Evolutionary conservation across 2,797 vertebrate species (phyloP), one percentile per base, ranked within the genome.

Genomic region (Parambassis ranga): DNA sequence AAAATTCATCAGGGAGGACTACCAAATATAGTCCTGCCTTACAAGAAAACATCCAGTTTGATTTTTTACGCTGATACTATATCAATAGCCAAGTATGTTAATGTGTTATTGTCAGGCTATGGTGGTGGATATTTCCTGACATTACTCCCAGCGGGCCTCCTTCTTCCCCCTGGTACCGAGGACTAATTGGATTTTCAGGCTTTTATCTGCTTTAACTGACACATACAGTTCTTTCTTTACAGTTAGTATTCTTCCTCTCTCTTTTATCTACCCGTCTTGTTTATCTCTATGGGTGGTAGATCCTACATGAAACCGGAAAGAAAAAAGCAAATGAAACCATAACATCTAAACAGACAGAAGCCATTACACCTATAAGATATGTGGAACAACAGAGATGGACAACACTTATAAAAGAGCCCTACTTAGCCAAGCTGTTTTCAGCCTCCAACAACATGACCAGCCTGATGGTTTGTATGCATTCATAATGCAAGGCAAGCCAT

Each of bases 121-220:
- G 11, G 43, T 11, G 41, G 47, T 49, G 73, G 58, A 82, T 84
- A 69, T 83, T 79, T 77, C 69, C 82, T 56, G 72, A 78, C 69
- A 71, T 71, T 46, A 65, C 48, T 83, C 82, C 72, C 69, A 13
- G 24, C 81, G 71, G 83, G 75, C 70, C 51, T 43, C 65, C 65
- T 47, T 36, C 31, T 56, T 62, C 60, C 53, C 64, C 65, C 38
- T 33, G 52, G 75, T 77, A 41, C 65, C 38, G 42, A 79, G 56
- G 55, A 85, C 81, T 89, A 88, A 91, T 90, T 88, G 83, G 88
- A 88, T 87, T 87, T 85, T 33, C 60, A 69, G 79, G 65, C 79
- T 89, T 89, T 87, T 83, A 86, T 89, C 84, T 77, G 78, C 74
- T 70, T 49, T 14, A 65, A 81, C 72, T 81, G 83, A 86, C 81